phyloP scores from a whole-genome alignment of 2,113 vertebrate species.

The Syngnathoides biaculeatus region DNA sequence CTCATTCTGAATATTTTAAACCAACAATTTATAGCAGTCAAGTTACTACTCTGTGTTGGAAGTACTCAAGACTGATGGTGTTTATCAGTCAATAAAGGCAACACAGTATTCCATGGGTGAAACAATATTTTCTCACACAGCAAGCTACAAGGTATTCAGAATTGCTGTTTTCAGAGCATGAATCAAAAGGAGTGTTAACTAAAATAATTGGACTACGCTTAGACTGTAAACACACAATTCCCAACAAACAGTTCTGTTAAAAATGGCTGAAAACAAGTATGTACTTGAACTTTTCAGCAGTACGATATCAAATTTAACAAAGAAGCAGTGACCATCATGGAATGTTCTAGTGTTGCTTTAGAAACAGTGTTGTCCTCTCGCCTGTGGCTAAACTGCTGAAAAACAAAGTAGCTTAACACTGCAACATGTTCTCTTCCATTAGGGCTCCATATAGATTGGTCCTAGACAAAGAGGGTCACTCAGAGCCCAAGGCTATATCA shows the following conservation, averaged over 20 bases:
- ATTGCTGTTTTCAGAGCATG: too few relatives aligned
- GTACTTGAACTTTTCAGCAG: neutral
- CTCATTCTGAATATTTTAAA: too few relatives aligned
- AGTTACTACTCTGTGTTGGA: too few relatives aligned
- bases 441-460: slow-evolving; percentile 43
- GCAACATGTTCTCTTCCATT: slow-evolving; percentile 33
- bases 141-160: too few relatives aligned
- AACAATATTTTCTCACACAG: too few relatives aligned
- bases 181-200: too few relatives aligned
- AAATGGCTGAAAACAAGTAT: neutral
- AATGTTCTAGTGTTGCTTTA: slow-evolving; percentile 6
- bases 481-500: slow-evolving; percentile 23
- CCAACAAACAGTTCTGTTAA: neutral
- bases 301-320: neutral
- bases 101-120: too few relatives aligned
- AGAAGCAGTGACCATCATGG: slow-evolving; percentile 1
- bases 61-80: too few relatives aligned
- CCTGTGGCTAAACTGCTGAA: slow-evolving; percentile 19
- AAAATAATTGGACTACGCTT: too few relatives aligned
- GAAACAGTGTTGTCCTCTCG: slow-evolving; percentile 16
- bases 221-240: neutral
- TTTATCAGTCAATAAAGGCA: too few relatives aligned
- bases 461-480: slow-evolving; percentile 39
- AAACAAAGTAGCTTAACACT: slow-evolving; percentile 31
- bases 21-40: too few relatives aligned